phyloP scores from a whole-genome alignment of 2,113 vertebrate species.

The Phalacrocorax brasilianus region DNA sequence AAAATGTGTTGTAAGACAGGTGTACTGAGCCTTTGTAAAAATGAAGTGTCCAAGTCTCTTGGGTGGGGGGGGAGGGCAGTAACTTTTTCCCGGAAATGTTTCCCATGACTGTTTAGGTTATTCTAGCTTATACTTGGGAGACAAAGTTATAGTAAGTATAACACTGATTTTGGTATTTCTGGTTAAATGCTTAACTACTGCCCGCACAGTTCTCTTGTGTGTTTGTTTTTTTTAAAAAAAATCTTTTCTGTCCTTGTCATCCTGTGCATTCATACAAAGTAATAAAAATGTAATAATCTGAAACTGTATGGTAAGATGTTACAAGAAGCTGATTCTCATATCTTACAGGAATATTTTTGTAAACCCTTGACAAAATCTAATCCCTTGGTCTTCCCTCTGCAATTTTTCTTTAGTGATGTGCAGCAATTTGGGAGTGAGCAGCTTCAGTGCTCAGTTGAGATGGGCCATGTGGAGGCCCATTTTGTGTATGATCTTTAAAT shows the following conservation, averaged over 20 bases:
- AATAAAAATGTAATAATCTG: background rate
- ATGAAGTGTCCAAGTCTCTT: background rate
- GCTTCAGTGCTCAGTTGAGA: background rate
- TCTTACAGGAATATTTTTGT: background rate
- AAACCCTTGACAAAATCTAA: background rate
- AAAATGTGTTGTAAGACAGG: background rate
- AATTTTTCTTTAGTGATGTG: background rate
- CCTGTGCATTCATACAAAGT: background rate
- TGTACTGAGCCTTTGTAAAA: background rate
- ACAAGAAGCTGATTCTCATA: background rate
- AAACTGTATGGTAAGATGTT: background rate
- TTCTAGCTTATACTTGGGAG: background rate
- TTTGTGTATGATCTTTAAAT: background rate
- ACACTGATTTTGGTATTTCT: background rate
- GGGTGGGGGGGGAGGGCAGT: background rate
- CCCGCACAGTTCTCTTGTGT: background rate
- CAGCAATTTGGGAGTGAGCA: background rate
- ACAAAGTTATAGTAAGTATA: background rate
- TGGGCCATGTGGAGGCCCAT: background rate
- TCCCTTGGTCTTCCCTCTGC: background rate
- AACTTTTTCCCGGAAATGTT: background rate
- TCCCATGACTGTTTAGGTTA: background rate
- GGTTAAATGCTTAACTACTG: background rate
- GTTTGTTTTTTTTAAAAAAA: background rate
- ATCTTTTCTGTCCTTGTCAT: background rate